These are phyloP conservation scores for Calycopis cecrops DNA, from an alignment of 1,140 invertebrate species.

Conservation along the genomic window DNA sequence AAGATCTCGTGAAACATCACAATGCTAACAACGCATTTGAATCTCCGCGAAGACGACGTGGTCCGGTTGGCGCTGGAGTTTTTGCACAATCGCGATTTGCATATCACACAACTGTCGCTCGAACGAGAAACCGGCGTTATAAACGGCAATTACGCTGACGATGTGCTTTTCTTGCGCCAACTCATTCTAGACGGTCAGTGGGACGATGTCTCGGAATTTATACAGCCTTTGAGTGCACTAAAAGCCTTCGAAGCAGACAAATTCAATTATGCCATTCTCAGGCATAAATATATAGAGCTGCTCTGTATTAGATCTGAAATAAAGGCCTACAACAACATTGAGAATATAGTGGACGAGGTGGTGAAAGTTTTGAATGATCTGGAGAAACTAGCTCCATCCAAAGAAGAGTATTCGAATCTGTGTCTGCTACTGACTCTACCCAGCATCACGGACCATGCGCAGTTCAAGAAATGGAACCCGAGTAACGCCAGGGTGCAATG, in stretches of 20 bases:
- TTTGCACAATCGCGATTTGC: constrained; percentile 91
- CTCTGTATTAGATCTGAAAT: constrained; percentile 94
- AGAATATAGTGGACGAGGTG: constrained; percentile 95
- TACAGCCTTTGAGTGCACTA: constrained; percentile 93
- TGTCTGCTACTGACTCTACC: constrained; percentile 95
- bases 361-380: constrained; percentile 93
- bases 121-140: constrained; percentile 97
- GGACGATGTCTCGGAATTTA: constrained; percentile 97
- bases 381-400: constrained; percentile 90
- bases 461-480: constrained; percentile 95
- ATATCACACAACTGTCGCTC: constrained; percentile 92
- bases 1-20: constrained; percentile 30
- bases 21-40: constrained; percentile 89
- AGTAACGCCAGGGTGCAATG: constrained; percentile 90
- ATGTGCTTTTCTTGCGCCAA: constrained; percentile 94
- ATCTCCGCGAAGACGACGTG: constrained; percentile 92
- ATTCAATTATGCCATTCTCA: constrained; percentile 90
- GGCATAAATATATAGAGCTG: constrained; percentile 96
- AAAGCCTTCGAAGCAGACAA: constrained; percentile 86
- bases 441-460: constrained; percentile 90
- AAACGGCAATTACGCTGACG: constrained; percentile 93
- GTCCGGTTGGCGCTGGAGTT: constrained; percentile 94
- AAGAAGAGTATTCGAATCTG: constrained; percentile 95
- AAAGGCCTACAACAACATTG: constrained; percentile 83
- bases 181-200: constrained; percentile 98